Conservation (phyloP, 1,140 invertebrate species). For the Steinernema khuongi region DNA sequence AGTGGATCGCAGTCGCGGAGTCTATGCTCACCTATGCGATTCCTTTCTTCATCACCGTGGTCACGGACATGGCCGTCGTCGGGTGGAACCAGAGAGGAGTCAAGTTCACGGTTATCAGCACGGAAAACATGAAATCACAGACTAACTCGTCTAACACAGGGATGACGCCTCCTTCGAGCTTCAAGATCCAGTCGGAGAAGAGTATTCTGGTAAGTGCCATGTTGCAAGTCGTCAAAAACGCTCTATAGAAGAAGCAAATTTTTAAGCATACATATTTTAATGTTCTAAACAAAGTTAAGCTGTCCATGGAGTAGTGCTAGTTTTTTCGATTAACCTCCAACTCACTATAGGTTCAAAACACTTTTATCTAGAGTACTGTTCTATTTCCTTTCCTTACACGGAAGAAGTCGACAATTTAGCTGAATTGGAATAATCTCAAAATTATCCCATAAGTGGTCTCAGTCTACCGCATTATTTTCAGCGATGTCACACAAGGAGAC, state of each 20-base stretch:
- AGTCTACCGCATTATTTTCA: conserved; percentile 25
- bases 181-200: conserved; percentile 27
- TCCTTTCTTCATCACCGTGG: conserved; percentile 25
- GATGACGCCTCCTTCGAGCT: conserved; percentile 5
- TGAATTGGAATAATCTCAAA: too few relatives aligned
- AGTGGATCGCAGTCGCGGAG: conserved; percentile 25
- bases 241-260: conserved; percentile 15
- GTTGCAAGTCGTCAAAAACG: neutral
- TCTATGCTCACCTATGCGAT: conserved; percentile 22
- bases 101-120: conserved; percentile 18
- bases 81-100: conserved; percentile 17
- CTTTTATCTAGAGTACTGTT: too few relatives aligned
- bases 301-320: too few relatives aligned
- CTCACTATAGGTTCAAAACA: too few relatives aligned
- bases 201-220: conserved; percentile 26
- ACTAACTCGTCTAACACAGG: neutral
- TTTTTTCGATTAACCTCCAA: too few relatives aligned
- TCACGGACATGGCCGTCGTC: conserved; percentile 22
- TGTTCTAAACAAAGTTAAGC: too few relatives aligned
- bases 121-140: neutral
- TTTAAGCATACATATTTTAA: too few relatives aligned
- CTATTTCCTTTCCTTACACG: conserved; percentile 11
- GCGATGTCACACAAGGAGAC: conserved; percentile 19
- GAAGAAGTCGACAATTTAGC: too few relatives aligned
- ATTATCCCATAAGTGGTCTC: neutral